Conservation (phyloP, 2,797 vertebrate species). For the Syngnathus acus region DNA sequence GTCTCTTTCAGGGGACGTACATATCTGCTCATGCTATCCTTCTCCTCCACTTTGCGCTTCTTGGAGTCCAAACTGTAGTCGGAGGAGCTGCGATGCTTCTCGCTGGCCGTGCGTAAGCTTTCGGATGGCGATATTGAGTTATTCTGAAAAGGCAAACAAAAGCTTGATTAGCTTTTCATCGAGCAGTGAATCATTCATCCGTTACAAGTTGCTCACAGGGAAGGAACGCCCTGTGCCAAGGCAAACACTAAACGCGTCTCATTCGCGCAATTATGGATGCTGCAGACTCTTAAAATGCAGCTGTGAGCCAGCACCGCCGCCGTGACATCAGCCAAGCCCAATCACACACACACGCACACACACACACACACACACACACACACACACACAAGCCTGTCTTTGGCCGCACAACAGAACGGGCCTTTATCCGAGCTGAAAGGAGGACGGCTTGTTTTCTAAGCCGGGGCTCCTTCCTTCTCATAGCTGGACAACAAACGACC, state of each 20-base stretch:
- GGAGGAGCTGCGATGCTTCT: constrained; percentile 87
- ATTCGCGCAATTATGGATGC: constrained; percentile 45
- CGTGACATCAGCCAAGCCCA: constrained; percentile 62
- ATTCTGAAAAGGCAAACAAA: constrained; percentile 70
- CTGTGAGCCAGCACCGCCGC: constrained; percentile 52
- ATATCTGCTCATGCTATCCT: constrained; percentile 92
- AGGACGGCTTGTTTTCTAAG: constrained; percentile 64
- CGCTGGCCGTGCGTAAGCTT: constrained; percentile 82
- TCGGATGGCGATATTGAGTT: constrained; percentile 92
- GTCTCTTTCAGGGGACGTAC: constrained; percentile 63
- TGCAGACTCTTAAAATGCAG: constrained; percentile 57
- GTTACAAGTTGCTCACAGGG: constrained; percentile 37
- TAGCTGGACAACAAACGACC: constrained; percentile 71
- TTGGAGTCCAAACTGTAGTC: constrained; percentile 90
- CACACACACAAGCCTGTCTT: constrained; percentile 58
- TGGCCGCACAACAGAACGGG: constrained; percentile 63
- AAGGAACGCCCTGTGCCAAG: constrained; percentile 31
- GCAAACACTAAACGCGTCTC: constrained; percentile 46
- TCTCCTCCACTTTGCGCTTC: constrained; percentile 93
- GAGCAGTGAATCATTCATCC: constrained; percentile 39
- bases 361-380: constrained; percentile 36
- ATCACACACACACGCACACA: constrained; percentile 13
- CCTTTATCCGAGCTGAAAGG: constrained; percentile 67
- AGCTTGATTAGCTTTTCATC: constrained; percentile 36
- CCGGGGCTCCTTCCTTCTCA: constrained; percentile 51